phyloP scores from a whole-genome alignment of 2,797 vertebrate species.

The Neosilurus mollespiculum region DNA sequence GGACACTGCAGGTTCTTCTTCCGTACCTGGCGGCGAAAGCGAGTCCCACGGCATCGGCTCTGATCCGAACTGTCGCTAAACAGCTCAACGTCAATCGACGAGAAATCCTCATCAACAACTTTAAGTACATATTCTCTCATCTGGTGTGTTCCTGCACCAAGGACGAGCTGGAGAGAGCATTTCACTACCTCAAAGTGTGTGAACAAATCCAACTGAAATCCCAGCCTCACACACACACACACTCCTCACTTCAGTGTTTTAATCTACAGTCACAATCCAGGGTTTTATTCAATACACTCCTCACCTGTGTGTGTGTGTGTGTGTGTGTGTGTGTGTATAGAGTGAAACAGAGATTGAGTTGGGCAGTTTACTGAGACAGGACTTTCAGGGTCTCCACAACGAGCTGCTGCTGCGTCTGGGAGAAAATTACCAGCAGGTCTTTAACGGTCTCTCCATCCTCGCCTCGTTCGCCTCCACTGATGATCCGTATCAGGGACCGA shows the following conservation, averaged over 20 bases:
- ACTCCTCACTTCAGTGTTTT: not conserved
- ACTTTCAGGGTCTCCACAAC: slow-evolving; percentile 97
- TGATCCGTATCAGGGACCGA: slow-evolving; percentile 88
- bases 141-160: slow-evolving; percentile 97
- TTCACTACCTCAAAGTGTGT: slow-evolving; percentile 93
- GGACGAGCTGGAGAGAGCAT: slow-evolving; percentile 89
- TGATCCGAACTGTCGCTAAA: slow-evolving; percentile 92
- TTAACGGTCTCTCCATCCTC: slow-evolving; percentile 93
- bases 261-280: not conserved
- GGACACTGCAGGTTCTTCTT: slow-evolving; percentile 90
- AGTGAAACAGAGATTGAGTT: slow-evolving; percentile 96
- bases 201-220: too few relatives aligned
- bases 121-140: slow-evolving; percentile 98
- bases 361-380: slow-evolving; percentile 92
- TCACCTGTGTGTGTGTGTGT: not conserved
- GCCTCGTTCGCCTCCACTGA: slow-evolving; percentile 93
- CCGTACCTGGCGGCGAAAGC: slow-evolving; percentile 96
- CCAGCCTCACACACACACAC: not conserved
- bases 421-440: slow-evolving; percentile 96
- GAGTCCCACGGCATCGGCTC: slow-evolving; percentile 85
- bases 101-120: slow-evolving; percentile 97
- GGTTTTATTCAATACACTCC: not conserved
- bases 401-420: slow-evolving; percentile 91
- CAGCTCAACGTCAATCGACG: slow-evolving; percentile 92
- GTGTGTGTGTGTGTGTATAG: slow-evolving; percentile 63